Base-by-base conservation (phyloP, 37 sponge, comb jelly and placozoan species). In the Cladorhizidae sp. region DNA sequence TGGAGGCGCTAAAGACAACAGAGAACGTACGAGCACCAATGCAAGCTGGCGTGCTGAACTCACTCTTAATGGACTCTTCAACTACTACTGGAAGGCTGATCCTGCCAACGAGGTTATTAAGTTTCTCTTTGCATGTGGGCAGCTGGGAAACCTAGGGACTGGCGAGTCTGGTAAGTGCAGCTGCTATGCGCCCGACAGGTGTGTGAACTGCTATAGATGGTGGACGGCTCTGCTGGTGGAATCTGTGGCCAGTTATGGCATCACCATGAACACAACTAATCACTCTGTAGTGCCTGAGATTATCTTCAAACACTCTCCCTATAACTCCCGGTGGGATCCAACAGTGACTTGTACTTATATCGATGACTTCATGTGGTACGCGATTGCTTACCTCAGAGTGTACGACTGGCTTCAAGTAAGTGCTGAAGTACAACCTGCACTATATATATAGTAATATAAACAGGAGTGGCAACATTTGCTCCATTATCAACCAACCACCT, bases 321-420 rank as follows among this genome's bases (percentile, higher is more conserved):
- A 86, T 54, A 86, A 86, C 72, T 74, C 72, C 17, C 40, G 79
- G 8, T 86, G 80, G 80, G 69, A 79, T 65, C 74, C 68, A 6
- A 86, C 70, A n/a, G 42, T 6, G 1, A 1, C 21, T 3, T 73
- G 75, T 36, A 70, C 78, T n/a, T 86, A 55, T 54, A 57, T 86
- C 0, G 86, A 86, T 57, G 86, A 86, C 38, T 86, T 86, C 37
- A 15, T 67, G 9, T 86, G 86, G 86, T 86, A 86, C 49, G 86
- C 64, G 8, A 77, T 86, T 63, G 80, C 86, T 1, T 86, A 86
- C 74, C 76, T 86, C 29, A 40, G 79, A 49, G 80, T 86, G 18
- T 86, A 86, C 50, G 86, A 86, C 57, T 79, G 79, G 86, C 63
- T 73, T 7, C 73, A 82, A 41, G 83, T 82, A 82, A 62, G 74